These are phyloP conservation scores for Drosophila littoralis DNA, from an alignment of 1,140 invertebrate species.

Conservation along the genomic window DNA sequence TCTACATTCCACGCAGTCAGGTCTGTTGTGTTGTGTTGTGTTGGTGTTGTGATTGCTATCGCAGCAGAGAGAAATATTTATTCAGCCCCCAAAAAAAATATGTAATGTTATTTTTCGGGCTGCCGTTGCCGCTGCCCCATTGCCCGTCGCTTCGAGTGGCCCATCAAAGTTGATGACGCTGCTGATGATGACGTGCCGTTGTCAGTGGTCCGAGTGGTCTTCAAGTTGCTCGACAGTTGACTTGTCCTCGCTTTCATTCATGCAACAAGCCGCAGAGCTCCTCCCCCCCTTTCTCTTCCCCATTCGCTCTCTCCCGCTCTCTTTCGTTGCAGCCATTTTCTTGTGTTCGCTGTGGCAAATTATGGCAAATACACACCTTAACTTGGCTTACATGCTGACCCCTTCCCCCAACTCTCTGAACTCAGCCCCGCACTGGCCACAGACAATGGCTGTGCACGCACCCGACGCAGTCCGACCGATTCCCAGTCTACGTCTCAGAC, in stretches of 20 bases:
- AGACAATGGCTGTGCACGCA: slow-evolving; percentile 54
- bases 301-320: background rate
- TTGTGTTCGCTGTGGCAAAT: slow-evolving; percentile 80
- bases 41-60: slow-evolving; percentile 71
- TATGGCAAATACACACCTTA: slow-evolving; percentile 84
- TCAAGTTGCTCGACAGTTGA: slow-evolving; percentile 48
- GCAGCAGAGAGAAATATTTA: slow-evolving; percentile 78
- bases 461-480: slow-evolving; percentile 29
- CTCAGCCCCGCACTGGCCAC: background rate
- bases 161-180: slow-evolving; percentile 71
- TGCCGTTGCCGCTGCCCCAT: slow-evolving; percentile 34
- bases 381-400: slow-evolving; percentile 19
- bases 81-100: slow-evolving; percentile 80
- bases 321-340: slow-evolving; percentile 32
- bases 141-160: slow-evolving; percentile 48
- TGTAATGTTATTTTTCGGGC: slow-evolving; percentile 53
- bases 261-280: slow-evolving; percentile 9
- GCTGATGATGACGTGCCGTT: slow-evolving; percentile 77
- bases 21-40: slow-evolving; percentile 31
- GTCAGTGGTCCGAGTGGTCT: slow-evolving; percentile 45
- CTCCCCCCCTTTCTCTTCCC: background rate
- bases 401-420: background rate
- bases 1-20: slow-evolving; percentile 64
- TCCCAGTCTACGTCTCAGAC: slow-evolving; percentile 24
- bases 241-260: slow-evolving; percentile 76